Percentiles rank a stretch among this genome's conserved stretches.
Conservation (phyloP, 2,797 vertebrate genomes). For the Nyctalus aviator region DNA sequence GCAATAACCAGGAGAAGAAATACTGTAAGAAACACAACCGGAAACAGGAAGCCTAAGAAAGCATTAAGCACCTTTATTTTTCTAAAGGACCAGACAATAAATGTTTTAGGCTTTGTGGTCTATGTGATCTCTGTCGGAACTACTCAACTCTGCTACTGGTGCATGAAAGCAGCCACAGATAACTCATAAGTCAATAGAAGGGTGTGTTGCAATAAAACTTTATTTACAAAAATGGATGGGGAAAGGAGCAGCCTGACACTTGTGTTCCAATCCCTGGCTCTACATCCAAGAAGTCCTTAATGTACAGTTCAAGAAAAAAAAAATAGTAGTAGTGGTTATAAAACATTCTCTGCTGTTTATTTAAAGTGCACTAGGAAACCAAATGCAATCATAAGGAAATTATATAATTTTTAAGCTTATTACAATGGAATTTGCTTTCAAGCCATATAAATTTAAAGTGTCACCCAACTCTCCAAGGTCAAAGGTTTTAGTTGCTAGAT, state of each 20-base stretch:
- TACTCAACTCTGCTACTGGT: neutral
- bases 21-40: neutral
- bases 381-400: neutral
- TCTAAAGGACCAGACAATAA: neutral
- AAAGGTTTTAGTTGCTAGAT: neutral
- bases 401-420: neutral
- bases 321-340: neutral
- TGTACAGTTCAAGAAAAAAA: neutral
- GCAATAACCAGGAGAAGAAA: neutral
- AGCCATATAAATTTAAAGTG: neutral
- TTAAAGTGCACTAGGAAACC: neutral
- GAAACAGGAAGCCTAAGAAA: neutral
- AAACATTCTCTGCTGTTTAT: neutral
- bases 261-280: neutral
- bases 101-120: neutral
- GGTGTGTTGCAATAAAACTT: slow-evolving; percentile 23
- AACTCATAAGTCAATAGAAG: neutral
- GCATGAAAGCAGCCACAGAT: neutral
- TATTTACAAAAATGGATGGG: slow-evolving; percentile 15
- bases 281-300: neutral
- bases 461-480: neutral
- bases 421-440: neutral
- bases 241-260: neutral
- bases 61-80: neutral
- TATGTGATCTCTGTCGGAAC: neutral